phyloP scores from a whole-genome alignment of 1,140 invertebrate species.

The Chionoecetes opilio region DNA sequence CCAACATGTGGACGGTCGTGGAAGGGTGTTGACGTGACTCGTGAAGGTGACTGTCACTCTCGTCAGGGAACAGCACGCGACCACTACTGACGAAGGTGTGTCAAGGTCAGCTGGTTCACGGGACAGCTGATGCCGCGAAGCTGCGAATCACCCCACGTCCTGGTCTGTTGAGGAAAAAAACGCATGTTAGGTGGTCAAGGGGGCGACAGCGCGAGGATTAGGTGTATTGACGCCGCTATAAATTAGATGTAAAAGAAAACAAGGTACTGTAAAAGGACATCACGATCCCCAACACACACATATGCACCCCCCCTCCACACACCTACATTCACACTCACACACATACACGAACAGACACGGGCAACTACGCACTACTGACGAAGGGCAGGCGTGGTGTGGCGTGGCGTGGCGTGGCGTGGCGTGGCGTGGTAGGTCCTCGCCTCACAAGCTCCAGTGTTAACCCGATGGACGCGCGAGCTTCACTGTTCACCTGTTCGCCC shows the following conservation, averaged over 20 bases:
- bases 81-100: no score
- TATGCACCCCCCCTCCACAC: background rate
- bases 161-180: background rate
- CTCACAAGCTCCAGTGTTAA: background rate
- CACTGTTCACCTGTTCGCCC: conserved; percentile 66
- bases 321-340: background rate
- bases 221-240: background rate
- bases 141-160: background rate
- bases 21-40: background rate
- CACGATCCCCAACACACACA: background rate
- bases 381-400: no score
- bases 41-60: background rate
- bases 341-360: conserved; percentile 8
- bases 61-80: background rate
- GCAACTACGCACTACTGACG: background rate
- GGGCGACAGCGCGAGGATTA: background rate
- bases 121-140: background rate
- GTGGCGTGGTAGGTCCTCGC: background rate
- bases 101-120: background rate
- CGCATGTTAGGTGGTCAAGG: background rate
- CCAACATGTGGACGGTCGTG: background rate
- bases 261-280: background rate
- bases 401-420: background rate
- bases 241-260: background rate
- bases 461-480: background rate